These are phyloP conservation scores for Scytalopus superciliaris DNA, from an alignment of 2,113 vertebrate genomes.

Conservation along the genomic window DNA sequence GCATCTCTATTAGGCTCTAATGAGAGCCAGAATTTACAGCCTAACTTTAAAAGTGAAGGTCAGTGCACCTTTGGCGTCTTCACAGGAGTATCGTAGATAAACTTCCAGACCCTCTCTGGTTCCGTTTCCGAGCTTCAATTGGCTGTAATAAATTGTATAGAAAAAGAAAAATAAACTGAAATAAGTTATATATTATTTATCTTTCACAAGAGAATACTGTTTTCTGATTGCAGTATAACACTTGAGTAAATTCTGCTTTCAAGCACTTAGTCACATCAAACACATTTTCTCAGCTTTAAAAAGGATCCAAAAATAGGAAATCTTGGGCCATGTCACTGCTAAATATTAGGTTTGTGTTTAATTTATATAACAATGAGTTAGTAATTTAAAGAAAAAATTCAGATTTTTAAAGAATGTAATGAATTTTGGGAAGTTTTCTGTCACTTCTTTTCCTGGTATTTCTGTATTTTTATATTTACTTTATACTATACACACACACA, in stretches of 20 bases:
- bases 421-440: background rate
- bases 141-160: background rate
- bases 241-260: background rate
- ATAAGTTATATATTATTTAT: background rate
- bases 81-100: fast-evolving
- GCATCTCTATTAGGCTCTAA: background rate
- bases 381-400: background rate
- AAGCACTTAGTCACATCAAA: background rate
- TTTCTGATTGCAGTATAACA: background rate
- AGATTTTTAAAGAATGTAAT: background rate
- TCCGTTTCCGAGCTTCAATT: background rate
- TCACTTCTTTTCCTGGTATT: background rate
- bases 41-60: background rate
- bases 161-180: background rate
- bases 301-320: background rate
- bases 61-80: background rate
- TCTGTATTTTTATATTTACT: background rate
- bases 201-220: background rate
- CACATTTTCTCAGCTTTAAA: background rate
- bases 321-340: background rate
- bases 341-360: background rate
- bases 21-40: background rate
- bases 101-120: background rate
- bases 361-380: background rate
- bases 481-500: background rate